Evolutionary conservation across 2,797 vertebrate species (phyloP), one percentile per base, ranked within the genome.

Genomic region (Sebastes glaucus): DNA sequence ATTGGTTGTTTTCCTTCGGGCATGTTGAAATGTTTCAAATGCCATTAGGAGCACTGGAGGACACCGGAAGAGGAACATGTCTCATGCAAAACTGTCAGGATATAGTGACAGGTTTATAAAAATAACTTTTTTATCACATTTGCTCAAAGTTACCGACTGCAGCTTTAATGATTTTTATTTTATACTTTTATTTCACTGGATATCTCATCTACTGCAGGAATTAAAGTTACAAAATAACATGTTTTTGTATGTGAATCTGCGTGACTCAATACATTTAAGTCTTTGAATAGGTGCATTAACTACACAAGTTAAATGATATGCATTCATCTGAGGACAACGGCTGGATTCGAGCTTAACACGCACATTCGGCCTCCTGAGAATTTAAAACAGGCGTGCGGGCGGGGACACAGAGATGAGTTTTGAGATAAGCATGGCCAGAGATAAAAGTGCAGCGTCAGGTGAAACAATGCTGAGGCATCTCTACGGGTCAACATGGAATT

Each of bases 391-490:
- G 42, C 42, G 66, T 22, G n/a, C 18, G 14, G 20, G 30, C 23
- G 71, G 42, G 75, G 62, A 84, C 38, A 33, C 16, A 70, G 23
- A 74, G 74, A 74, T 6, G 16, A 11, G 69, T 32, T 52, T 4
- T 22, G 63, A 69, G 66, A 80, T 82, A 70, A 60, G 28, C 68
- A 57, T 4, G 16, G 2, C 30, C 5, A 56, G 28, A 66, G 20
- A 63, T 61, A 61, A 74, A 42, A n/a, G 7, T 52, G 22, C n/a
- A 33, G 49, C 7, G 6, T 75, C 25, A 32, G 20, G 35, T 46
- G 30, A 59, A 33, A 61, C 56, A 20, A 18, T 38, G 35, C 10
- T 38, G 53, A 9, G 6, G 30, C 13, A 65, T 35, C 35, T 49
- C 30, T 7, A 46, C 3, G 59, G 49, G 18, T 69, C 14, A 7